phyloP scores from a whole-genome alignment of 2,888 invertebrate genomes.

The Eumacrocentrus americanus region DNA sequence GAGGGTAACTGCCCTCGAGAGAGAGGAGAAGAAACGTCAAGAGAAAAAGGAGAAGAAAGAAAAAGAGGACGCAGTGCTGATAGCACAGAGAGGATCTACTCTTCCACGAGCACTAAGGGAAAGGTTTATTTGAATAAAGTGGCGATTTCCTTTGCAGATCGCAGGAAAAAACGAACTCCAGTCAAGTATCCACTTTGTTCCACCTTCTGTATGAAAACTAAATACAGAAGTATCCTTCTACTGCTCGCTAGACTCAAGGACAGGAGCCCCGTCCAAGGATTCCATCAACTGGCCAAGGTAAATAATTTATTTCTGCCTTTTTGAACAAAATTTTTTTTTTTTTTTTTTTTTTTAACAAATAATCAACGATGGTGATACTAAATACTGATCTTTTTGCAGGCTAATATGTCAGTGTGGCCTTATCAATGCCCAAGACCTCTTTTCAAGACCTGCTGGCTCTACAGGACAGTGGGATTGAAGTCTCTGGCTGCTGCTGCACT shows the following conservation, averaged over 20 bases:
- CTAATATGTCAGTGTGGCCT: conserved; percentile 87
- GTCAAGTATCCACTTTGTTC: conserved; percentile 86
- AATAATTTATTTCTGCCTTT: too few relatives aligned
- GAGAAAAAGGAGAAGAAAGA: conserved; percentile 94
- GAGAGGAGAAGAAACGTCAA: conserved; percentile 92
- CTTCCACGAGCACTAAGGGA: conserved; percentile 70
- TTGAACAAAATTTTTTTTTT: too few relatives aligned
- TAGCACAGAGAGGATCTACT: conserved; percentile 73
- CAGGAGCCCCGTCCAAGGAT: conserved; percentile 73
- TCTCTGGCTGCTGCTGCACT: conserved; percentile 86
- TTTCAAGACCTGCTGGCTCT: conserved; percentile 97
- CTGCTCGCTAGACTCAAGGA: conserved; percentile 85
- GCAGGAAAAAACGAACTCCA: conserved; percentile 73
- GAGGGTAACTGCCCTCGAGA: conserved; percentile 86
- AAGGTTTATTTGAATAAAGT: conserved; percentile 80
- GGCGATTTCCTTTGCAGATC: conserved; percentile 67
- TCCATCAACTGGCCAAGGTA: conserved; percentile 81
- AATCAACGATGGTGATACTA: not conserved
- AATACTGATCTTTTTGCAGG: conserved; percentile 42
- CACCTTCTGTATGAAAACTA: conserved; percentile 79
- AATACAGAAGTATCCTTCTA: conserved; percentile 81
- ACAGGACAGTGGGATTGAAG: conserved; percentile 83
- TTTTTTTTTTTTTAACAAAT: conserved; percentile 8
- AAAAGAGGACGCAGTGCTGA: conserved; percentile 78
- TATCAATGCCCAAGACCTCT: conserved; percentile 92